These are phyloP conservation scores for Hyla sarda DNA, from an alignment of 2,113 vertebrate genomes.

Conservation along the genomic window DNA sequence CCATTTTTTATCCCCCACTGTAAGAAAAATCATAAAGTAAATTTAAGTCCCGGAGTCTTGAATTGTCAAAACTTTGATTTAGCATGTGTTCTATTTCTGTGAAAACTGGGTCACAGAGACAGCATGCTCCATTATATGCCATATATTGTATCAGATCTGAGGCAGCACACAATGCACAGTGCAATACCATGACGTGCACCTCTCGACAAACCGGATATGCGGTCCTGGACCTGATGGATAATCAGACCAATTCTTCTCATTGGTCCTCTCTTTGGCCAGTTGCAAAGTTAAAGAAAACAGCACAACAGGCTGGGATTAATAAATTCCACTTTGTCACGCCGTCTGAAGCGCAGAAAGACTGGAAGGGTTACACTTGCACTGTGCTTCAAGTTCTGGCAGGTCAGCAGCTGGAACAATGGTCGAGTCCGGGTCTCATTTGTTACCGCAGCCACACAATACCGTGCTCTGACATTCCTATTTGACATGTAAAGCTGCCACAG, in stretches of 20 bases:
- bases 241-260: not conserved
- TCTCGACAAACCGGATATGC: too few species aligned
- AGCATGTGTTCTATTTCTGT: too few species aligned
- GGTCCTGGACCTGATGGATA: not conserved
- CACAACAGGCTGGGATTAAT: not conserved
- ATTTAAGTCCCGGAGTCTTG: too few species aligned
- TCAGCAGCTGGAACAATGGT: slow-evolving; percentile 12
- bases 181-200: too few species aligned
- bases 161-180: too few species aligned
- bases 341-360: not conserved
- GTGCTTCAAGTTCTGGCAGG: slow-evolving; percentile 35
- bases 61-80: too few species aligned
- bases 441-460: slow-evolving; percentile 30
- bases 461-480: slow-evolving; percentile 36
- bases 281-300: not conserved
- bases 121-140: too few species aligned
- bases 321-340: not conserved
- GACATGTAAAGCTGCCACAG: slow-evolving; percentile 46
- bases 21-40: too few species aligned
- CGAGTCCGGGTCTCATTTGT: slow-evolving; percentile 34
- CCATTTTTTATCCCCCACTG: not conserved
- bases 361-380: not conserved
- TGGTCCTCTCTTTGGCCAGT: not conserved
- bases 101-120: too few species aligned
- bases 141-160: too few species aligned